Evolutionary conservation across 2,113 vertebrate genomes (phyloP), one percentile per base, ranked within the genome.

Genomic region (Sterna hirundo): DNA sequence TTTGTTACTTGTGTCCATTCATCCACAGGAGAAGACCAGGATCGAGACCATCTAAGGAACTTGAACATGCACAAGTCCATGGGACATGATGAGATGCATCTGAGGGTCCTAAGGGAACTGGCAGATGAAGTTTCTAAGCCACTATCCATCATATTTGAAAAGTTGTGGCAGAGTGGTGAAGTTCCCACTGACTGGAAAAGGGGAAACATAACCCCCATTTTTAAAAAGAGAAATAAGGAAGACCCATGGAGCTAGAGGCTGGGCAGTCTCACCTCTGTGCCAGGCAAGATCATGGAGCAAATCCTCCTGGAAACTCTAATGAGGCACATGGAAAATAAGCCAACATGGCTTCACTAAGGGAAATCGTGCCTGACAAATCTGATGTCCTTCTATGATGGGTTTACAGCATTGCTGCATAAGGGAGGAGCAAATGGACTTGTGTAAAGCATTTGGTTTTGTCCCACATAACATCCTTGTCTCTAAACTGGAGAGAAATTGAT

Each of bases 371-470:
- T 60, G 14, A 66, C 6, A 81, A 49, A 61, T 40, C 2, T 29
- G 29, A 5, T n/a, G 8, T 4, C 38, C 22, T 54, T 61, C n/a
- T 40, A 5, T 1, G 2, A 11, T 5, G 4, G 6, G 2, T 1
- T 64, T 40, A 40, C 36, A 64, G 60, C 15, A 6, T 6, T 62
- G 36, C 23, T 22, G 42, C 47, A 25, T 9, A 54, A 32, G 14
- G 27, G 5, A 64, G 51, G 9, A 68, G 2, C 2, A 12, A 9
- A 11, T 32, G 47, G 23, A n/a, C 14, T 16, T 55, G 30, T 38
- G 40, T 11, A 72, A 78, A 77, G 11, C 11, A 10, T 57, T 58
- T n/a, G 20, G 15, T 21, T 46, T 13, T n/a, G 10, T 29, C 13
- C 32, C 7, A 12, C 18, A 69, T 17, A n/a, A 42, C 14, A 23